A percentile compares a stretch with the other conserved stretches of the same genome.
Conservation (phyloP, 1,140 invertebrate genomes). For the Pachypeltis micranthus region DNA sequence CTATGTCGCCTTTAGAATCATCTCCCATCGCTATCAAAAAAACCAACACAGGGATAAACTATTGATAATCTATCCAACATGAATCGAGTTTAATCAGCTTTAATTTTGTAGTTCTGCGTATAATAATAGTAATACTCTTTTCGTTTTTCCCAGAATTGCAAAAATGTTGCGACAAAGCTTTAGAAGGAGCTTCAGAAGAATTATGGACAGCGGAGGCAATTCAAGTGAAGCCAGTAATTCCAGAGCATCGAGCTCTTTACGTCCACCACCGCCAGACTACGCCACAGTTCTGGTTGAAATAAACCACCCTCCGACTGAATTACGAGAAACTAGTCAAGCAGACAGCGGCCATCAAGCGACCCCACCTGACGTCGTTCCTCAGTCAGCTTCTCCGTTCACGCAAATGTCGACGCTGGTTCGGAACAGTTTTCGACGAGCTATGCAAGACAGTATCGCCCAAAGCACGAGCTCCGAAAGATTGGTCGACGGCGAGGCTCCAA, state of each 20-base stretch:
- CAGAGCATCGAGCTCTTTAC: conserved; percentile 35
- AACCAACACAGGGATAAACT: too few relatives aligned
- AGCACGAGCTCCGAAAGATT: conserved; percentile 38
- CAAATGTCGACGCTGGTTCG: conserved; percentile 45
- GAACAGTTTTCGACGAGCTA: conserved; percentile 41
- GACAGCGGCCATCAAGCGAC: background rate
- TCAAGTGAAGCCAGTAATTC: conserved; percentile 23
- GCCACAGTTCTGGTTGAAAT: conserved; percentile 49
- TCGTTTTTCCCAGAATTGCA: conserved; percentile 46
- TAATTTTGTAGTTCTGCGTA: too few relatives aligned
- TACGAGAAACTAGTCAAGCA: background rate
- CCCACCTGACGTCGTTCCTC: background rate
- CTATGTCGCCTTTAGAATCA: too few relatives aligned
- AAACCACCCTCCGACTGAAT: conserved; percentile 36
- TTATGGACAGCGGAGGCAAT: conserved; percentile 40
- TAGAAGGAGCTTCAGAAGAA: conserved; percentile 60
- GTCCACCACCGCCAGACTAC: conserved; percentile 49
- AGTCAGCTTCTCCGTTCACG: conserved; percentile 27
- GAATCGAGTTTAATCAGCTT: too few relatives aligned
- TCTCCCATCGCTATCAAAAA: too few relatives aligned
- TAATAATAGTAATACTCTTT: background rate
- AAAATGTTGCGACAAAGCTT: conserved; percentile 68
- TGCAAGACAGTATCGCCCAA: conserved; percentile 21
- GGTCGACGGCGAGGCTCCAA: conserved; percentile 45
- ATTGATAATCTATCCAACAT: too few relatives aligned